A percentile compares a stretch with the other conserved stretches of the same genome.
phyloP scores from a whole-genome alignment of 2,888 invertebrate genomes.

The Megaustenia siamemsis region DNA sequence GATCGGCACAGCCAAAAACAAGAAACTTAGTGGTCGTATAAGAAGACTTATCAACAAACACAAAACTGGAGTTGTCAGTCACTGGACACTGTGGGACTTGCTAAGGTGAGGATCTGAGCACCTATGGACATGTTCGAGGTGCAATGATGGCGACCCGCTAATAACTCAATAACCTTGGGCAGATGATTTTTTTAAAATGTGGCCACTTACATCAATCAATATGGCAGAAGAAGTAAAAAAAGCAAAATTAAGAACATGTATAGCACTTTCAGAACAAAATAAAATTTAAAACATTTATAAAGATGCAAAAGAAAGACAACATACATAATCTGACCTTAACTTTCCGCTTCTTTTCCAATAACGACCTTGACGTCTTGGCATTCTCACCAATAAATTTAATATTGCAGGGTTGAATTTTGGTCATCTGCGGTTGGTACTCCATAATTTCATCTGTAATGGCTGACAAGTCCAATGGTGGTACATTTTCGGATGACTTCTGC shows the following conservation, averaged over 20 bases:
- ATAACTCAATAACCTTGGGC: too few relatives aligned
- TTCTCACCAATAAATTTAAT: conserved; percentile 72
- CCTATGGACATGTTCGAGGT: too few relatives aligned
- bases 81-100: too few relatives aligned
- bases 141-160: too few relatives aligned
- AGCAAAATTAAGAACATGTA: neutral
- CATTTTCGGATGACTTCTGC: conserved; percentile 38
- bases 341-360: conserved; percentile 65
- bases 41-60: too few relatives aligned
- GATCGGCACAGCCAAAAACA: too few relatives aligned
- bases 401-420: conserved; percentile 67
- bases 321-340: conserved; percentile 62
- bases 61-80: too few relatives aligned
- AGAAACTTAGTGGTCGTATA: too few relatives aligned
- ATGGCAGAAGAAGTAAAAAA: neutral
- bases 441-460: conserved; percentile 61
- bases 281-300: neutral
- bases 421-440: conserved; percentile 64
- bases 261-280: neutral
- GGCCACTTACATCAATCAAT: neutral
- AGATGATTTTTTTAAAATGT: too few relatives aligned
- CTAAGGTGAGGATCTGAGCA: too few relatives aligned
- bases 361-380: conserved; percentile 65
- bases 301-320: neutral
- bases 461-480: conserved; percentile 66